Percentiles rank a stretch among this genome's conserved stretches.
Evolutionary conservation across 2,113 vertebrate genomes (phyloP).

Genomic region (Melozone crissalis): DNA sequence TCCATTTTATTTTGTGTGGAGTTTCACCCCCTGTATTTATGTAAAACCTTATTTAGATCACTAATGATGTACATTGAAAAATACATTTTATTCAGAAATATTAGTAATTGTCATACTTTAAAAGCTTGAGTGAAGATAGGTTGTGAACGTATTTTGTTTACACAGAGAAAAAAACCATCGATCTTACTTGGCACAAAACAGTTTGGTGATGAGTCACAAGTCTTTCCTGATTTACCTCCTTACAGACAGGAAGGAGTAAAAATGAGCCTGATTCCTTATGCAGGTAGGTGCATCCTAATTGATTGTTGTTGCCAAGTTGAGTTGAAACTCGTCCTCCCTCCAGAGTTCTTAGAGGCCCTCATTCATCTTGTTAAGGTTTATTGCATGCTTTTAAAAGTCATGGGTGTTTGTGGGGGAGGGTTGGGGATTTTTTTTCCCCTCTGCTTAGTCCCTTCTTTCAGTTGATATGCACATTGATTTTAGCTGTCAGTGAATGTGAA

Average conservation of each 20-base stretch:
- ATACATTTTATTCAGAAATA: constrained; percentile 59
- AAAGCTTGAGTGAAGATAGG: constrained; percentile 47
- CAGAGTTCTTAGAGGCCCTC: not conserved
- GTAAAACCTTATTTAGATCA: constrained; percentile 59
- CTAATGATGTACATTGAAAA: constrained; percentile 49
- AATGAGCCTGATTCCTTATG: not conserved
- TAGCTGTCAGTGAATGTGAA: constrained; percentile 15
- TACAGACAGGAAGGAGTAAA: not conserved
- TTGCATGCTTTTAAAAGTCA: constrained; percentile 17
- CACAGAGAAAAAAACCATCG: not conserved
- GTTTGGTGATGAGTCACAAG: not conserved
- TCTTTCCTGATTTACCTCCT: not conserved
- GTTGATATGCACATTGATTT: not conserved
- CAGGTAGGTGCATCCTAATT: constrained; percentile 12
- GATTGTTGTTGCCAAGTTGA: not conserved
- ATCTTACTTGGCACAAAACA: not conserved
- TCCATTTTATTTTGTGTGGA: constrained; percentile 42
- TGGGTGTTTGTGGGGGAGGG: not conserved
- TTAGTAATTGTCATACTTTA: constrained; percentile 21
- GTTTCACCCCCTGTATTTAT: constrained; percentile 59
- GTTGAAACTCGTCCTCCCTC: not conserved
- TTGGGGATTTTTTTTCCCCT: not conserved
- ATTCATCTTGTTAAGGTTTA: constrained; percentile 17
- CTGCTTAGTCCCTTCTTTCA: not conserved
- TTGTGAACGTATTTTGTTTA: constrained; percentile 27